Base-by-base conservation (phyloP, 2,113 vertebrate species). In the Esox niger region DNA sequence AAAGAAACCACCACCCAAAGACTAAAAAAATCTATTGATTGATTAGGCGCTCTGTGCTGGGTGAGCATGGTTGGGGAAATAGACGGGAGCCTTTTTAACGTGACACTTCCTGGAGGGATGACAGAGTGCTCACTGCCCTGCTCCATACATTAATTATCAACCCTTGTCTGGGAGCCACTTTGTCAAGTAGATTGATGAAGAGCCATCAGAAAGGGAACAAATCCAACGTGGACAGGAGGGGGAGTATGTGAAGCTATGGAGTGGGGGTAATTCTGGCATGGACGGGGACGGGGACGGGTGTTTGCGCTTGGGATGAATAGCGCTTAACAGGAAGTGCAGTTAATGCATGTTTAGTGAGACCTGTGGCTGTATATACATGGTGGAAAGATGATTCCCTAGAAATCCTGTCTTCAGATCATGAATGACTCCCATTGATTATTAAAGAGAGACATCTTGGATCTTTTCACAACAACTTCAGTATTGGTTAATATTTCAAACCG, bases 111-210 rank as follows among this genome's bases (percentile, higher is more conserved):
- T 60, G 81, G 58, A 78, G 86, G 77, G 78, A 87, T 85, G 87
- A 89, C 81, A 8, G 86, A 90, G 82, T 79, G 81, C 80, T 81
- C 77, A 72, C 77, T 54, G 79, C 74, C 80, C 85, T 71, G 68
- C 74, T 77, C 81, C 67, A 54, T 76, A 86, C 86, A 88, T 90
- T 86, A 82, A 89, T 91, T 88, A 91, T 89, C 87, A 80, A 56
- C 73, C 63, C 26, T 62, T 81, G 88, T 89, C 88, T 79, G 74
- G 65, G 72, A 86, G 84, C 83, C 88, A 81, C 80, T 90, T 88
- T 84, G 84, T 91, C 86, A 89, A 78, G 79, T 71, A 84, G 89
- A 91, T 71, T 35, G 89, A 92, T 91, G 87, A 87, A 80, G 62
- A 25, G 31, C 75, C 32, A 74, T 86, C 82, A 74, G 76, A 66